Evolutionary conservation across 2,797 vertebrate species (phyloP), one percentile per base, ranked within the genome.

Genomic region (Sebastes matsubarae): DNA sequence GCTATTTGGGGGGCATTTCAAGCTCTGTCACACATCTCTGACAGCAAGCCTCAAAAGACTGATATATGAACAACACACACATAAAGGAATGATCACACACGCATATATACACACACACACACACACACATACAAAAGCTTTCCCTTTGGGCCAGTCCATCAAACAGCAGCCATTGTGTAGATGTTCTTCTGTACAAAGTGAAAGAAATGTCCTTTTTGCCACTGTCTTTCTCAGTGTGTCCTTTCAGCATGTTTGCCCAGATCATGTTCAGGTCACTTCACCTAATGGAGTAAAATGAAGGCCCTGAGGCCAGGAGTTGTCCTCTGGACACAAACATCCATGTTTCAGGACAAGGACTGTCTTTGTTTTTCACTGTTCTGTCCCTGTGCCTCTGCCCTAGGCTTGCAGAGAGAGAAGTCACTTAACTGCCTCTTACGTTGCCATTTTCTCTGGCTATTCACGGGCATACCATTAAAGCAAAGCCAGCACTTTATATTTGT

Each of bases 191-290:
- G 8, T 50, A 83, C 67, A 76, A 75, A 59, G 4, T 76, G 13
- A 60, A 87, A 76, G 67, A 75, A 72, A 79, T 75, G 73, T 72
- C 84, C 71, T 87, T 82, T 85, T 89, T 77, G 61, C 65, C 30
- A 11, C 87, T 65, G 77, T 85, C 86, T 87, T 91, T 87, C 58
- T 89, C 80, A 74, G 80, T 24, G 18, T 72, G 77, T 85, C 75
- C 82, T 94, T 93, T 93, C 83, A 88, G 68, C 81, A 79, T 88
- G 80, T 93, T 92, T 89, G 82, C 80, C 76, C 91, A 30, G 36
- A 89, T 96, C 86, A 84, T 69, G 79, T 94, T 88, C 92, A 93
- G 95, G 92, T 95, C 95, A 93, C 90, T 84, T 84, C 89, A 94
- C 90, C 88, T 79, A 88, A 88, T 91, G 80, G 90, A 92, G 69